Evolutionary conservation across 2,888 invertebrate species (phyloP).

Genomic region (Cybosia mesomella): DNA sequence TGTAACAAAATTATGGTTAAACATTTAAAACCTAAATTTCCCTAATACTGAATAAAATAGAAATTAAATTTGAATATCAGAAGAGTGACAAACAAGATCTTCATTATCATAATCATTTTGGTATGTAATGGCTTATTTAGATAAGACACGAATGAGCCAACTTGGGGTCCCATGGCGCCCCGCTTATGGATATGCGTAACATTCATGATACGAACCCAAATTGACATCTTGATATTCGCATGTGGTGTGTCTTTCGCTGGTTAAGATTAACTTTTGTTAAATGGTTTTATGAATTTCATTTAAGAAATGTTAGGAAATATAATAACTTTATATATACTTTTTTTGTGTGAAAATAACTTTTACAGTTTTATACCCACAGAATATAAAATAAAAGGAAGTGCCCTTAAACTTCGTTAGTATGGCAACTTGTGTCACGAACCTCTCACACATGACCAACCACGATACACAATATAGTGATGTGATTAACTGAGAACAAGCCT

Average conservation of each 20-base stretch:
- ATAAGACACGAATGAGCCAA: slow-evolving; percentile 41
- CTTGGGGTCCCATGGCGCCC: slow-evolving; percentile 27
- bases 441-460: too few species aligned
- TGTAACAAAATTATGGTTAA: neutral
- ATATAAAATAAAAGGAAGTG: too few species aligned
- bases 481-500: too few species aligned
- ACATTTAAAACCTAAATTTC: slow-evolving; percentile 14
- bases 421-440: too few species aligned
- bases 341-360: too few species aligned
- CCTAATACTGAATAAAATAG: neutral
- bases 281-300: neutral
- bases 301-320: neutral
- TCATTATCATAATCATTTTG: slow-evolving; percentile 29
- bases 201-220: slow-evolving; percentile 42
- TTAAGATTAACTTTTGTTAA: neutral
- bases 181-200: slow-evolving; percentile 29
- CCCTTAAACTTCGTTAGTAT: too few species aligned
- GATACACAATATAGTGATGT: too few species aligned
- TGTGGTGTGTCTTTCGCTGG: neutral
- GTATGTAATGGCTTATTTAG: slow-evolving; percentile 37
- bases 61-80: slow-evolving; percentile 20
- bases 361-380: too few species aligned
- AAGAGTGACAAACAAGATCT: slow-evolving; percentile 27
- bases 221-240: slow-evolving; percentile 40
- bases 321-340: too few species aligned